phyloP scores from a whole-genome alignment of 2,888 invertebrate species.

The Campoplex nolae region DNA sequence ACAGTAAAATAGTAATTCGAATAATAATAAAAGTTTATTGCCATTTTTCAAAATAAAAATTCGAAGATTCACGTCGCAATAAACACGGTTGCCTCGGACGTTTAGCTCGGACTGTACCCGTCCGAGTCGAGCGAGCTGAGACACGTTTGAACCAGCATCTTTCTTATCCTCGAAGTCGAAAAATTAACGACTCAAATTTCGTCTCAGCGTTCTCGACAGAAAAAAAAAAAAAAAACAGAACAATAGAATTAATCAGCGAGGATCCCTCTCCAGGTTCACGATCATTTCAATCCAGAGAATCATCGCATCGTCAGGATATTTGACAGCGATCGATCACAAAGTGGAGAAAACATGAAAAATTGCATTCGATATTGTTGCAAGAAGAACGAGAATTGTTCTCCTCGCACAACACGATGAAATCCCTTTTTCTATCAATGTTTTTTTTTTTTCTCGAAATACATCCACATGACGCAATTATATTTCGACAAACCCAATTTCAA shows the following conservation, averaged over 20 bases:
- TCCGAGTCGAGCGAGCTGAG: conserved; percentile 74
- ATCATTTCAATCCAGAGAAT: not conserved
- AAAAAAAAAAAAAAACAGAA: conserved; percentile 31
- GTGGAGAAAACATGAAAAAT: not conserved
- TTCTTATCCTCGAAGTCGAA: conserved; percentile 53
- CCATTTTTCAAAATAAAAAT: not conserved
- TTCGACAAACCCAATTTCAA: not conserved
- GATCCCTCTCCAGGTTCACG: conserved; percentile 13
- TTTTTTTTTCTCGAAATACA: not conserved
- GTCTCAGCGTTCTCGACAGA: not conserved
- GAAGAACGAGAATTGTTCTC: not conserved
- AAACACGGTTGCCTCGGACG: conserved; percentile 69
- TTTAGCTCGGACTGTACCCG: conserved; percentile 76
- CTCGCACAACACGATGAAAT: not conserved
- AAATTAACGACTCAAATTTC: conserved; percentile 54
- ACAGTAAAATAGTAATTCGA: not conserved
- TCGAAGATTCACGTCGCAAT: not conserved
- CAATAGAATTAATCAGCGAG: conserved; percentile 30
- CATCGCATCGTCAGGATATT: not conserved
- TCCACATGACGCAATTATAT: not conserved
- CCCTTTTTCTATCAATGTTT: not conserved
- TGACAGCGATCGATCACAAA: not conserved
- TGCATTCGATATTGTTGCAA: not conserved
- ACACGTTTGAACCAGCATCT: conserved; percentile 77
- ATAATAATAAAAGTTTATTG: not conserved